phyloP scores from a whole-genome alignment of 2,797 vertebrate species.

The Pipistrellus pipistrellus region DNA sequence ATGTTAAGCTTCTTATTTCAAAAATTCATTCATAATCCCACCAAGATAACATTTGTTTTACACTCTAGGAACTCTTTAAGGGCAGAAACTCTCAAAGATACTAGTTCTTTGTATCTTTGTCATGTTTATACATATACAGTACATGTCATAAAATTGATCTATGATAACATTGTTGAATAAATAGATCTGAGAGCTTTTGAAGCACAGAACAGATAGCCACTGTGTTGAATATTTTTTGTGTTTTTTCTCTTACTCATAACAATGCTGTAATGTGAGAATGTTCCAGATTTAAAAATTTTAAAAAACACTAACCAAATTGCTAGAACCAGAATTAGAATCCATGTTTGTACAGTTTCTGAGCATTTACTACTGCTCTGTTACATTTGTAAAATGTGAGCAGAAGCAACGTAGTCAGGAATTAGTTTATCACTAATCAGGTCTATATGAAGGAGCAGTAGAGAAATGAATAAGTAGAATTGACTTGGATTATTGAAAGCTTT shows the following conservation, averaged over 20 bases:
- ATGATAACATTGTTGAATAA: background rate
- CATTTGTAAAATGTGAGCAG: conserved; percentile 4
- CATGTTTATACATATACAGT: background rate
- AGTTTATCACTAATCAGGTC: background rate
- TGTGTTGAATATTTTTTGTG: background rate
- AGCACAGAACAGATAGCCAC: background rate
- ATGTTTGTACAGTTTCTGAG: background rate
- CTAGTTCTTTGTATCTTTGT: background rate
- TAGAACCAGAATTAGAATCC: background rate
- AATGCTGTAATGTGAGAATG: conserved; percentile 6
- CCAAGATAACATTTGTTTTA: background rate
- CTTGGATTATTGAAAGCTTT: conserved; percentile 44
- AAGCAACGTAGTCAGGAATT: background rate
- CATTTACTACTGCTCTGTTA: background rate
- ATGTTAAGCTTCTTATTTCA: background rate
- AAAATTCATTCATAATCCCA: background rate
- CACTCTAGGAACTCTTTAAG: background rate
- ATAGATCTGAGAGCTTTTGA: conserved; percentile 46
- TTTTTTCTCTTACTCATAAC: background rate
- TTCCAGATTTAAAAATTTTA: conserved; percentile 24
- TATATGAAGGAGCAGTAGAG: background rate
- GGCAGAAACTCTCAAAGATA: background rate
- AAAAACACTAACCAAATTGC: background rate
- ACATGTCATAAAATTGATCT: background rate
- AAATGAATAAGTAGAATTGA: background rate